Conservation (phyloP, 2,113 vertebrate genomes). For the Heliornis fulica region DNA sequence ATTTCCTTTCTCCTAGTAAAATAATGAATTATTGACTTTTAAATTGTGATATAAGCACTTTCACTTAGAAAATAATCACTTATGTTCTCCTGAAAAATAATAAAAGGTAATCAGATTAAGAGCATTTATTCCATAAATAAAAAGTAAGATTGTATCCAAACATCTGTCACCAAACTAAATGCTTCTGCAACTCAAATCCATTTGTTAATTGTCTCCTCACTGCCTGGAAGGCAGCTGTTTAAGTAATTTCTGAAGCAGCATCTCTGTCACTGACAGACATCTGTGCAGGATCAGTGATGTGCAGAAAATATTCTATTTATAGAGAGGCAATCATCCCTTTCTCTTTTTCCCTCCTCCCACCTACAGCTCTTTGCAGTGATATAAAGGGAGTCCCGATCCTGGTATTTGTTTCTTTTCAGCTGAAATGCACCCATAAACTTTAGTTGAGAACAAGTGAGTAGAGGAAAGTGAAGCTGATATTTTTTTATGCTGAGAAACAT, state of each 20-base stretch:
- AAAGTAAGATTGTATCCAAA: constrained; percentile 23
- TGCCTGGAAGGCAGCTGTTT: constrained; percentile 43
- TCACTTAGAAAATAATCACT: neutral
- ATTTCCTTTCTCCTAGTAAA: neutral
- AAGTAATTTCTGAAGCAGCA: constrained; percentile 26
- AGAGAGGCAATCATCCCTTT: neutral
- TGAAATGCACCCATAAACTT: constrained; percentile 1
- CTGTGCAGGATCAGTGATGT: constrained; percentile 26
- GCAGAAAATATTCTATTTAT: constrained; percentile 40
- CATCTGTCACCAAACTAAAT: constrained; percentile 46
- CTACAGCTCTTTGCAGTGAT: neutral
- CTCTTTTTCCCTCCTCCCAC: neutral
- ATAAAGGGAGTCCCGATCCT: neutral
- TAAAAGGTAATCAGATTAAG: constrained; percentile 20
- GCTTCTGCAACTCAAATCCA: constrained; percentile 11
- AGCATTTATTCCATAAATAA: constrained; percentile 34
- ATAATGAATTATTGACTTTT: neutral
- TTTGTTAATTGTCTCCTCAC: constrained; percentile 38
- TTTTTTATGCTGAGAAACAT: neutral
- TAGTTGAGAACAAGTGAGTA: neutral
- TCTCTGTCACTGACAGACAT: constrained; percentile 47
- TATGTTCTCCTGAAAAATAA: neutral
- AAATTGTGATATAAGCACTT: neutral
- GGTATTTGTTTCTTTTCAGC: neutral
- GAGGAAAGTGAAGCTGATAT: neutral